phyloP scores from a whole-genome alignment of 2,888 invertebrate genomes.

The Portevinia maculata region DNA sequence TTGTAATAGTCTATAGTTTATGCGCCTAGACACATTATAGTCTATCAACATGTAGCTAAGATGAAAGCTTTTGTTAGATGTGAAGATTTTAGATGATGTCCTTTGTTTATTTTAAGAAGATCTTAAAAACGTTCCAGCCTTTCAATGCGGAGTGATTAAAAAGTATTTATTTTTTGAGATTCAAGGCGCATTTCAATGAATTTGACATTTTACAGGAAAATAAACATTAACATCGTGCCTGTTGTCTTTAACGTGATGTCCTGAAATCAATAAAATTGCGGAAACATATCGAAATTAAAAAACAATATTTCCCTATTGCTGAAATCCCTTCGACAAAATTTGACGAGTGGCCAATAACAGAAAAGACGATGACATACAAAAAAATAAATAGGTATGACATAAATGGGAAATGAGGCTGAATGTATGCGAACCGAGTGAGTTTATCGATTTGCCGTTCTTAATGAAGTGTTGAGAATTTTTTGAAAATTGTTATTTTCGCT shows the following conservation, averaged over 20 bases:
- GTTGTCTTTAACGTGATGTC: conserved; percentile 5
- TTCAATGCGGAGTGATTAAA: no score
- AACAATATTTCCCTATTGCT: not conserved
- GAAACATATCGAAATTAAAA: conserved; percentile 29
- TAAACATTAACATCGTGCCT: conserved; percentile 20
- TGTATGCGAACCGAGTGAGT: not conserved
- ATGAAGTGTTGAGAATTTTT: not conserved
- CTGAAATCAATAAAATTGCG: conserved; percentile 28
- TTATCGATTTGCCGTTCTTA: conserved; percentile 15
- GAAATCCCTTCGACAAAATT: conserved; percentile 1
- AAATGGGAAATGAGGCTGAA: not conserved
- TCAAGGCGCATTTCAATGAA: not conserved
- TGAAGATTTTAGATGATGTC: not conserved
- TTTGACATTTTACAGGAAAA: not conserved
- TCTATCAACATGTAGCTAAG: conserved; percentile 52
- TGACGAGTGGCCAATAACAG: not conserved
- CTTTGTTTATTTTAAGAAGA: no score
- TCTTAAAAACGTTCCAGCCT: no score
- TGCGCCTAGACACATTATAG: conserved; percentile 29
- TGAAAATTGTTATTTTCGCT: no score
- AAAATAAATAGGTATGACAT: not conserved
- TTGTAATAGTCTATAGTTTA: not conserved
- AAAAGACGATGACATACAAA: conserved; percentile 1
- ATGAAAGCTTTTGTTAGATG: conserved; percentile 18
- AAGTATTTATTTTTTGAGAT: not conserved